phyloP scores from a whole-genome alignment of 2,113 vertebrate genomes.

The Capreolus pygargus region DNA sequence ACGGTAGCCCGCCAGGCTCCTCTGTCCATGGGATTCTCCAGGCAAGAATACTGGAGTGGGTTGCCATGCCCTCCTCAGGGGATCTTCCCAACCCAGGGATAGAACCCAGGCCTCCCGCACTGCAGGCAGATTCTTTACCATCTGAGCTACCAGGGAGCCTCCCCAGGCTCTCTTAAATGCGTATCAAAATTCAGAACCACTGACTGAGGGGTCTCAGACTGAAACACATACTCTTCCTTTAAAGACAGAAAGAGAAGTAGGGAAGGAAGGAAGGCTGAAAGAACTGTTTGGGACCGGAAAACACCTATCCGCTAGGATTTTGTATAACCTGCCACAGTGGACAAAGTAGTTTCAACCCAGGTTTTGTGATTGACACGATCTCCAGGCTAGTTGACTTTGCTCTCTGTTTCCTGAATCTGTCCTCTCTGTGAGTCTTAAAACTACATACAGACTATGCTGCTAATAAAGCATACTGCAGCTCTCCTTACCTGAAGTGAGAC shows the following conservation, averaged over 20 bases:
- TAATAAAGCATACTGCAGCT: neutral
- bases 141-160: neutral
- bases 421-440: neutral
- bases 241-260: neutral
- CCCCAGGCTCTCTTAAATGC: neutral
- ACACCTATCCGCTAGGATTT: neutral
- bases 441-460: neutral
- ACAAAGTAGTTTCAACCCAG: neutral
- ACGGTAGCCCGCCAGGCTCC: neutral
- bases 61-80: neutral
- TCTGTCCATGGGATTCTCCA: neutral
- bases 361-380: neutral
- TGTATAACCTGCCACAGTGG: neutral
- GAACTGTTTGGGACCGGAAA: neutral
- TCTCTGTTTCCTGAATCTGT: neutral
- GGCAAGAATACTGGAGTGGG: neutral
- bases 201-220: neutral
- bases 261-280: neutral
- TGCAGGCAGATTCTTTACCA: neutral
- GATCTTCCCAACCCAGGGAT: neutral
- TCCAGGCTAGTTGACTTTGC: neutral
- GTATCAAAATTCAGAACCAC: neutral
- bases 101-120: fast-evolving
- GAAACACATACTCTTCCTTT: neutral
- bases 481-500: neutral